Conservation (phyloP, 2,797 vertebrate genomes). For the Austrolebias charrua region DNA sequence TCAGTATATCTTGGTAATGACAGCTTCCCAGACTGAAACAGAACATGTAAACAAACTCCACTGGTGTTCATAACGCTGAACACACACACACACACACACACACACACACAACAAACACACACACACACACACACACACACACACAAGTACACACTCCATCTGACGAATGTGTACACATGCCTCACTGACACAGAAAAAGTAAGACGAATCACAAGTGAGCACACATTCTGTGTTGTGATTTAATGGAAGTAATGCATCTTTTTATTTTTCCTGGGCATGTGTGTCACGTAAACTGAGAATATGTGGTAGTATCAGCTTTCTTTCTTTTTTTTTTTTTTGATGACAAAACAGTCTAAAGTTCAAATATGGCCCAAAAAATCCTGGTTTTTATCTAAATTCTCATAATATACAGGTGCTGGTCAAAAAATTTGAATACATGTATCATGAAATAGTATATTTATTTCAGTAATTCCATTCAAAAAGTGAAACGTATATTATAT, state of each 20-base stretch:
- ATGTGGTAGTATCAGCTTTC: conserved; percentile 39
- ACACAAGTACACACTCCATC: conserved; percentile 8
- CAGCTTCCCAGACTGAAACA: conserved; percentile 49
- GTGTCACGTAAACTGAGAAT: conserved; percentile 21
- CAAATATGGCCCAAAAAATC: conserved; percentile 5
- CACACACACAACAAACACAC: conserved; percentile 6
- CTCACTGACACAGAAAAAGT: conserved; percentile 31
- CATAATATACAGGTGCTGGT: too few species aligned
- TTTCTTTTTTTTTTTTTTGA: conserved; percentile 38
- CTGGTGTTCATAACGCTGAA: conserved; percentile 48
- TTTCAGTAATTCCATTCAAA: too few species aligned
- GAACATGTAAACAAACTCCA: conserved; percentile 58
- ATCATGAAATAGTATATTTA: too few species aligned
- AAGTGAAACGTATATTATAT: too few species aligned
- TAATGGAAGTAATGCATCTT: conserved; percentile 8
- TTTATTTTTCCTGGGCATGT: neutral
- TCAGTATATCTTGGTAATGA: conserved; percentile 18
- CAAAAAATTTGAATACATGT: too few species aligned
- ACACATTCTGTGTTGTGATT: conserved; percentile 20
- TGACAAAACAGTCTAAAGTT: conserved; percentile 8
- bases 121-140: conserved; percentile 15
- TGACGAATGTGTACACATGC: conserved; percentile 26
- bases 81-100: conserved; percentile 8
- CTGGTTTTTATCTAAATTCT: neutral
- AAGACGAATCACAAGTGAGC: neutral